These are phyloP conservation scores for Phocides pigmalion DNA, from an alignment of 1,140 invertebrate species.

Conservation along the genomic window DNA sequence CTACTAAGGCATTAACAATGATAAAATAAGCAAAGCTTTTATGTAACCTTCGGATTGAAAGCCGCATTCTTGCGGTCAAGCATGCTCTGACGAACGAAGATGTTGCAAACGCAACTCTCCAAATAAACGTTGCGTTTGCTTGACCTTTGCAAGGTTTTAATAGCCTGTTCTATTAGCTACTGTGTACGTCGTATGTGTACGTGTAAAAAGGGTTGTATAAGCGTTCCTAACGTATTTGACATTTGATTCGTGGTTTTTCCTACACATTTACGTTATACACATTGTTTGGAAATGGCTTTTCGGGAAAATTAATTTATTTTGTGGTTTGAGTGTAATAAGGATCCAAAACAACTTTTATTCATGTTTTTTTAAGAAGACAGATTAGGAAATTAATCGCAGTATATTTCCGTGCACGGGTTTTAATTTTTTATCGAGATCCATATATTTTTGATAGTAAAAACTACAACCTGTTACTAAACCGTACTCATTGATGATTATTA, in stretches of 20 bases:
- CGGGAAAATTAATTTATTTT: neutral
- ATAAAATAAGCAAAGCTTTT: conserved; percentile 73
- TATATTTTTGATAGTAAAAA: too few relatives aligned
- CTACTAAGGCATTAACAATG: conserved; percentile 66
- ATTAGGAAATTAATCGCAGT: too few relatives aligned
- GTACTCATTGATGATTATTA: too few relatives aligned
- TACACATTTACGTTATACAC: too few relatives aligned
- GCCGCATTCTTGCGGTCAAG: conserved; percentile 78
- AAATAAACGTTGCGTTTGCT: conserved; percentile 47
- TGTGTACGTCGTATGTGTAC: neutral
- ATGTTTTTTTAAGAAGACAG: too few relatives aligned
- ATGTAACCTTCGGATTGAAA: conserved; percentile 79
- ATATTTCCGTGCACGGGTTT: too few relatives aligned
- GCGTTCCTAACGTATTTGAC: neutral
- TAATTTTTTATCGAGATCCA: too few relatives aligned
- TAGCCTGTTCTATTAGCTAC: conserved; percentile 21
- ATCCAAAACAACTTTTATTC: too few relatives aligned
- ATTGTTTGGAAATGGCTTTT: too few relatives aligned
- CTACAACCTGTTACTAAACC: too few relatives aligned
- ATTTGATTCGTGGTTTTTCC: neutral
- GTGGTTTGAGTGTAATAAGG: too few relatives aligned
- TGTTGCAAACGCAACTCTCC: conserved; percentile 62
- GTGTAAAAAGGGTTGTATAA: conserved; percentile 3
- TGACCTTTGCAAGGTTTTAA: conserved; percentile 66
- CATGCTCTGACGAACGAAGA: conserved; percentile 59